Conservation (phyloP, 2,888 invertebrate genomes). For the Stenolophus ochropezus region DNA sequence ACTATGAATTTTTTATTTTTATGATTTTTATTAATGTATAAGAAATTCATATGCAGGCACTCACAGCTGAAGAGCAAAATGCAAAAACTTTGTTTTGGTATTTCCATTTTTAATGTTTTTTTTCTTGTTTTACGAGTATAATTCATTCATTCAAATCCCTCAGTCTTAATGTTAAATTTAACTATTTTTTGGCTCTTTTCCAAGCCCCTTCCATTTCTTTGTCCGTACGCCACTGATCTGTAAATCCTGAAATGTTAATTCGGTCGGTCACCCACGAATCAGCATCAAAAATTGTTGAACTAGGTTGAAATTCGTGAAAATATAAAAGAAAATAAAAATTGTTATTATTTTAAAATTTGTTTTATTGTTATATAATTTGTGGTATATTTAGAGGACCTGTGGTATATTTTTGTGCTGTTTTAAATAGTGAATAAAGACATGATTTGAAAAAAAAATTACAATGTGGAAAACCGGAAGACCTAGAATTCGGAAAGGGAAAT, state of each 20-base stretch:
- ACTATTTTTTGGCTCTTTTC: background rate
- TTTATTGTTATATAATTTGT: background rate
- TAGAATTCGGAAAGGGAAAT: slow-evolving; percentile 71
- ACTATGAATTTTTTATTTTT: no score
- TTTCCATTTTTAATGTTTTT: no score
- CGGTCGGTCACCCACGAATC: slow-evolving; percentile 12
- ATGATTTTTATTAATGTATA: no score
- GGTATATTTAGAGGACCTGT: background rate
- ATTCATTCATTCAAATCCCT: background rate
- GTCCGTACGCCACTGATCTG: slow-evolving; percentile 2
- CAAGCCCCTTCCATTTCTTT: background rate
- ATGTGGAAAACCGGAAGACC: slow-evolving; percentile 66
- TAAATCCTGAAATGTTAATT: background rate
- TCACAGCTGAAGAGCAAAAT: no score
- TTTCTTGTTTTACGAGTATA: no score
- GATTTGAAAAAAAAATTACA: background rate
- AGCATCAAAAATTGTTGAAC: background rate
- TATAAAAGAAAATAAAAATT: background rate
- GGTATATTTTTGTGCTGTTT: background rate
- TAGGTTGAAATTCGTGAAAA: background rate
- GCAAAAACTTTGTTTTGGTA: no score
- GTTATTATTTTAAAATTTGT: background rate
- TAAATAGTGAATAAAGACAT: background rate
- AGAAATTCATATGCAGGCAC: no score
- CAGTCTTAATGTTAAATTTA: background rate